Conservation (phyloP, 2,888 invertebrate genomes). For the Metellina segmentata region DNA sequence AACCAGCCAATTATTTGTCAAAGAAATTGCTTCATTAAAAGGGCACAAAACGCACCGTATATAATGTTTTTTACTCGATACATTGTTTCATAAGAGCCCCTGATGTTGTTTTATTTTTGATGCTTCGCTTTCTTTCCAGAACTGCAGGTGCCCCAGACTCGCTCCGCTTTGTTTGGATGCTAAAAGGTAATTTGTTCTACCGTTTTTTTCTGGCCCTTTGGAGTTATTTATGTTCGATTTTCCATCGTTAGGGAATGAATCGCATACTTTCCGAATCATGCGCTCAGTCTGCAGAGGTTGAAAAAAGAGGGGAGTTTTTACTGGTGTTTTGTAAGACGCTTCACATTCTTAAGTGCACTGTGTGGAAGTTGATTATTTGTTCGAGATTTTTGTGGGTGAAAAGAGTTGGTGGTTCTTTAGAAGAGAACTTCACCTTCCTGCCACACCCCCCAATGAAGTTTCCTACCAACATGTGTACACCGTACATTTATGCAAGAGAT, state of each 20-base stretch:
- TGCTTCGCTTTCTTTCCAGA: neutral
- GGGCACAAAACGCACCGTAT: slow-evolving; percentile 49
- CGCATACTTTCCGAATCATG: neutral
- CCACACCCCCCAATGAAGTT: too few species aligned
- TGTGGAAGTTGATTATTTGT: too few species aligned
- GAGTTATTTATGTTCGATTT: slow-evolving; percentile 49
- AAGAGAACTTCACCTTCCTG: too few species aligned
- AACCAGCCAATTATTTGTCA: slow-evolving; percentile 69
- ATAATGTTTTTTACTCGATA: slow-evolving; percentile 5
- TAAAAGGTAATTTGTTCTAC: slow-evolving; percentile 52
- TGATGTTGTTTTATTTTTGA: slow-evolving; percentile 5
- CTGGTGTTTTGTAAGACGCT: too few species aligned
- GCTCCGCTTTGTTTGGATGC: neutral
- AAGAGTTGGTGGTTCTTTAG: too few species aligned
- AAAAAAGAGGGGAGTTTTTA: too few species aligned
- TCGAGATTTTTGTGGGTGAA: too few species aligned
- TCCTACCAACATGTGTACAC: too few species aligned
- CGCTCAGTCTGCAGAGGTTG: neutral
- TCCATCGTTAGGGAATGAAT: slow-evolving; percentile 14
- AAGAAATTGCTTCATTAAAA: slow-evolving; percentile 74
- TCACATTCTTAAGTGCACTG: too few species aligned
- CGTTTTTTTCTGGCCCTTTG: slow-evolving; percentile 24
- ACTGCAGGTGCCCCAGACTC: slow-evolving; percentile 2
- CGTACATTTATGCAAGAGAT: too few species aligned
- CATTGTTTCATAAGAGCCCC: slow-evolving; percentile 43